A percentile compares a stretch with the other conserved stretches of the same genome.
phyloP scores from a whole-genome alignment of 37 sponge, comb jelly and placozoan species.

The Diacarnus erythraeanus region DNA sequence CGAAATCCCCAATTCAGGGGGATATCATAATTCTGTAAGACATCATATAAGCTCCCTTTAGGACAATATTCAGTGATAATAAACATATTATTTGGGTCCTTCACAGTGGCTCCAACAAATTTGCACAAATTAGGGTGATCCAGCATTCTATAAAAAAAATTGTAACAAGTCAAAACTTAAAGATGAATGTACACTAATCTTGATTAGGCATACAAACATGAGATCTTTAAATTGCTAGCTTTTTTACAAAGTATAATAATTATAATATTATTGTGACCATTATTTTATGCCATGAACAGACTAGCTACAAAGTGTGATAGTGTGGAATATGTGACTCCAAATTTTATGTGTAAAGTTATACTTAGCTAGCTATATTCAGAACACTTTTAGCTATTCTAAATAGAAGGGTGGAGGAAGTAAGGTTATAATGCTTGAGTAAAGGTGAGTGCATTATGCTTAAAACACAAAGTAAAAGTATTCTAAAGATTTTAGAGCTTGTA shows the following conservation, averaged over 20 bases:
- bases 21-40: slow-evolving; percentile 88
- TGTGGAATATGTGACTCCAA: no score
- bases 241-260: background rate
- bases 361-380: no score
- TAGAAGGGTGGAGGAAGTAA: no score
- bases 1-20: slow-evolving; percentile 93
- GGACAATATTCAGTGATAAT: slow-evolving; percentile 91
- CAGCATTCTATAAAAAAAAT: slow-evolving; percentile 41
- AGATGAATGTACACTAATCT: background rate
- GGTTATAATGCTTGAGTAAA: no score
- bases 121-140: slow-evolving; percentile 90
- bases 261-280: no score
- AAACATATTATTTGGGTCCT: slow-evolving; percentile 31
- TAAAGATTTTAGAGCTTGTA: no score
- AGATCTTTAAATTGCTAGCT: background rate
- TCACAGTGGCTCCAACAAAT: slow-evolving; percentile 79
- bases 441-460: no score
- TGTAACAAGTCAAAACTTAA: background rate
- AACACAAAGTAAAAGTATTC: no score
- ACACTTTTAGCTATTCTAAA: no score
- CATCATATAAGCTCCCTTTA: slow-evolving; percentile 93
- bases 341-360: no score
- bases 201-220: background rate
- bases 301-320: no score
- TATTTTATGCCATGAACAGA: no score